phyloP scores from a whole-genome alignment of 2,113 vertebrate genomes.

The Dicrurus megarhynchus region DNA sequence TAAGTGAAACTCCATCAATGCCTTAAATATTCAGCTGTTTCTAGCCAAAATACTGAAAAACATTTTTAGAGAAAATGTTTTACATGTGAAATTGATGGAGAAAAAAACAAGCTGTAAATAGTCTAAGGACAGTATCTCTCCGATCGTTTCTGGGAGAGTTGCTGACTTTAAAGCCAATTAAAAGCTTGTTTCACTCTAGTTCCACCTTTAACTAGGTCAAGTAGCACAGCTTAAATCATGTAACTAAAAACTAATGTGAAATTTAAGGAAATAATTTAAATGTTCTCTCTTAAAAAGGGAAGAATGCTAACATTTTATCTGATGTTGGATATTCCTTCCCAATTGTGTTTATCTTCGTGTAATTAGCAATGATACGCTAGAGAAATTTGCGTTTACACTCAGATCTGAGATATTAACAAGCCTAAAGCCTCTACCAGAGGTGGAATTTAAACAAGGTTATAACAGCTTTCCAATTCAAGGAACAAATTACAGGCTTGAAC shows the following conservation, averaged over 20 bases:
- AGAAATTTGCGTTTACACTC: background rate
- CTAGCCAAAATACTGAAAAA: background rate
- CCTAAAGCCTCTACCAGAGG: background rate
- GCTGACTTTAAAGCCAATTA: background rate
- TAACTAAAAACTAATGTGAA: background rate
- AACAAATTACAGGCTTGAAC: slow-evolving; percentile 3
- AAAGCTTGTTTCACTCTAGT: background rate
- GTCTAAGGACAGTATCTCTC: background rate
- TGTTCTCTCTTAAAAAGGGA: background rate
- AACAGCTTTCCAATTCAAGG: slow-evolving; percentile 7
- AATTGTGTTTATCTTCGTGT: background rate
- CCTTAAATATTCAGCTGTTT: background rate
- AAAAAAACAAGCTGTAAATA: background rate
- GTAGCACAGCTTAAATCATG: background rate
- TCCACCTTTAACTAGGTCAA: background rate
- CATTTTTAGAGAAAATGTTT: background rate
- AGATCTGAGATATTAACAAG: background rate
- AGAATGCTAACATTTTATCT: background rate
- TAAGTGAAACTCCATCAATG: background rate
- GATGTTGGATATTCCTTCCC: background rate
- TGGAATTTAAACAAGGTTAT: slow-evolving; percentile 10
- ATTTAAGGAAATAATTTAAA: background rate
- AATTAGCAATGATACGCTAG: background rate
- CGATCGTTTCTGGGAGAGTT: background rate
- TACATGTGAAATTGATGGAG: background rate